These are phyloP conservation scores for Drosophila jambulina DNA, from an alignment of 1,140 invertebrate genomes.

Conservation along the genomic window DNA sequence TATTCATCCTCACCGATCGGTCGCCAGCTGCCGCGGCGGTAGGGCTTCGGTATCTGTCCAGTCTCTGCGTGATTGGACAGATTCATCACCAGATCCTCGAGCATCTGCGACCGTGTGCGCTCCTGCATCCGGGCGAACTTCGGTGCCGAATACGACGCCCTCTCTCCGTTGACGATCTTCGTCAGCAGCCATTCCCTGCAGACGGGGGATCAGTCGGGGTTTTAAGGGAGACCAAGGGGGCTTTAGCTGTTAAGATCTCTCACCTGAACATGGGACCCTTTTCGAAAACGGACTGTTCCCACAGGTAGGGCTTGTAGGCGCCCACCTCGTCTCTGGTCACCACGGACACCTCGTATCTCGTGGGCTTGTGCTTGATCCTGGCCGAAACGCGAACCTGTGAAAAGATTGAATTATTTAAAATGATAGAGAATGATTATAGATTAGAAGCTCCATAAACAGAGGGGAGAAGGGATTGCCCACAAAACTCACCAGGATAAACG, in stretches of 20 bases:
- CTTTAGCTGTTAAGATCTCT: slow-evolving; percentile 3
- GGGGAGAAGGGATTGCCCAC: too few relatives aligned
- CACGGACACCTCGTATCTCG: slow-evolving; percentile 95
- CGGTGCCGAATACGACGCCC: slow-evolving; percentile 97
- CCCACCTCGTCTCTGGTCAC: slow-evolving; percentile 98
- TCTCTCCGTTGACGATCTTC: slow-evolving; percentile 98
- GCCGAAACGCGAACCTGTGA: slow-evolving; percentile 94
- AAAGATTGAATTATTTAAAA: too few relatives aligned
- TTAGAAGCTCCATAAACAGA: too few relatives aligned
- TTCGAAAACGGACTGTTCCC: slow-evolving; percentile 96
- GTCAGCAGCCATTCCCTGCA: slow-evolving; percentile 96
- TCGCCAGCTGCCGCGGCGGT: slow-evolving; percentile 95
- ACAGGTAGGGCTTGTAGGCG: slow-evolving; percentile 97
- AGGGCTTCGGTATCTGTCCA: slow-evolving; percentile 97
- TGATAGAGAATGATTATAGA: too few relatives aligned
- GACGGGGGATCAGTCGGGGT: background rate
- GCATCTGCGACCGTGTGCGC: slow-evolving; percentile 95
- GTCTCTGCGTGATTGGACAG: slow-evolving; percentile 97
- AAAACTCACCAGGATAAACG: slow-evolving; percentile 91
- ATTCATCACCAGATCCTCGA: slow-evolving; percentile 97
- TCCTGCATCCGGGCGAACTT: slow-evolving; percentile 98
- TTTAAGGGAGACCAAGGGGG: background rate
- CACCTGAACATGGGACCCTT: slow-evolving; percentile 93
- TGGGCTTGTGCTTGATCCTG: slow-evolving; percentile 93
- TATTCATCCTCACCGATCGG: slow-evolving; percentile 90